phyloP scores from a whole-genome alignment of 92 coral and sea anemone genomes.

The Desmophyllum pertusum region DNA sequence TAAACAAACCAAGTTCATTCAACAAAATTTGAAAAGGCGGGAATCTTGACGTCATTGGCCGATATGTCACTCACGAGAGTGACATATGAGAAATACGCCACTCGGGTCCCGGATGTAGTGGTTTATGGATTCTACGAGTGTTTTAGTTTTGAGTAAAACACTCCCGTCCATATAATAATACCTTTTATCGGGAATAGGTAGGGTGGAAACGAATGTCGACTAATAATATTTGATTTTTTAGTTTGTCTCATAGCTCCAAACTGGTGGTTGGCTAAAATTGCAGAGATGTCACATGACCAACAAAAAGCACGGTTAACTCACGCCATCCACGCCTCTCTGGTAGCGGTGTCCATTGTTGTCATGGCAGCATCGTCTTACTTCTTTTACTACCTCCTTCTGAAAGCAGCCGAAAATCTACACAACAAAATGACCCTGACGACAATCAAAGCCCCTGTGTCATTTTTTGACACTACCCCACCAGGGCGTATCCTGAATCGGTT shows the following conservation, averaged over 20 bases:
- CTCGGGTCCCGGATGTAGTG: background rate
- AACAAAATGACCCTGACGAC: background rate
- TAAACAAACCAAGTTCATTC: background rate
- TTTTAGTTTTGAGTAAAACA: too few relatives aligned
- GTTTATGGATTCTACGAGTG: too few relatives aligned
- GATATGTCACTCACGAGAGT: background rate
- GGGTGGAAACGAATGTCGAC: too few relatives aligned
- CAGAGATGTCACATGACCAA: conserved; percentile 2
- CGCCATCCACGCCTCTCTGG: background rate
- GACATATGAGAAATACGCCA: background rate
- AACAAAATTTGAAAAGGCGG: background rate
- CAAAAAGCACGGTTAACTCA: background rate
- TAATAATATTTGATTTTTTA: too few relatives aligned
- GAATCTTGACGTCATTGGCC: background rate
- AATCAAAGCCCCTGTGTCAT: conserved; percentile 12
- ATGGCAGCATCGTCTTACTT: background rate
- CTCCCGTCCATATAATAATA: too few relatives aligned
- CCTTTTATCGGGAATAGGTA: too few relatives aligned
- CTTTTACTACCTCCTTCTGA: background rate
- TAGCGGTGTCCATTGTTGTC: background rate
- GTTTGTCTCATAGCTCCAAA: conserved; percentile 17
- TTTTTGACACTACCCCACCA: conserved; percentile 12
- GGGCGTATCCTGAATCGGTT: conserved; percentile 18
- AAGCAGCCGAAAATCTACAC: conserved; percentile 7
- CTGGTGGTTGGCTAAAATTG: conserved; percentile 14